Evolutionary conservation across 2,113 vertebrate genomes (phyloP), one percentile per base, ranked within the genome.

Genomic region (Etheostoma spectabile): DNA sequence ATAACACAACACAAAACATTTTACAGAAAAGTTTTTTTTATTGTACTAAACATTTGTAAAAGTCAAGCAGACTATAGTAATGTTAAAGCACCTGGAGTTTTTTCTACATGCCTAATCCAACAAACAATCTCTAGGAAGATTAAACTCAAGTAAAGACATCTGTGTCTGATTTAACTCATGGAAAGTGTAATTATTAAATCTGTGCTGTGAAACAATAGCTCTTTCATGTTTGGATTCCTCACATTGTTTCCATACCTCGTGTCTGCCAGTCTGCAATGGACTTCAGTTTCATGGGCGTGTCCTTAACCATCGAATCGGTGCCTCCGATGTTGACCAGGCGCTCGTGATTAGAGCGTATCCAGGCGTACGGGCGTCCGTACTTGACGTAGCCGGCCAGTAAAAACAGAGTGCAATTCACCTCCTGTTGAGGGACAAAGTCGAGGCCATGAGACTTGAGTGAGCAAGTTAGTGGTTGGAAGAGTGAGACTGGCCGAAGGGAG

Each of bases 311-410:
- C 0, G 93, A 94, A 24, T 95, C 93, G 4, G 92, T 90, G 62
- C 95, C 93, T 4, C 94, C 94, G 15, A 94, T 93, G 79, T 89
- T 95, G 64, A 95, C 92, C 74, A 95, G 92, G 30, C 95, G 94
- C 71, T 96, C 93, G 53, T 96, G 95, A 77, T 96, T 96, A 88
- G 96, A 96, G 79, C 95, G 94, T 42, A 96, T 95, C 96, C 96
- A 96, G 55, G 94, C 94, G 74, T 95, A 94, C 16, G 95, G 95
- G 2, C 93, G 92, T 1, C 94, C 95, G 60, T 96, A 96, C 64
- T 94, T 96, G 76, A 95, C 88, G 30, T 96, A 96, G 30, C 95
- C 95, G 0, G 95, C 95, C 92, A 96, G 51, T 62, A 96, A 61
- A 75, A 96, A 96, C 46, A 96, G 94, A 74, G 96, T 96, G 90